These are phyloP conservation scores for Temnothorax rugatulus DNA, from an alignment of 2,888 invertebrate species.

Conservation along the genomic window DNA sequence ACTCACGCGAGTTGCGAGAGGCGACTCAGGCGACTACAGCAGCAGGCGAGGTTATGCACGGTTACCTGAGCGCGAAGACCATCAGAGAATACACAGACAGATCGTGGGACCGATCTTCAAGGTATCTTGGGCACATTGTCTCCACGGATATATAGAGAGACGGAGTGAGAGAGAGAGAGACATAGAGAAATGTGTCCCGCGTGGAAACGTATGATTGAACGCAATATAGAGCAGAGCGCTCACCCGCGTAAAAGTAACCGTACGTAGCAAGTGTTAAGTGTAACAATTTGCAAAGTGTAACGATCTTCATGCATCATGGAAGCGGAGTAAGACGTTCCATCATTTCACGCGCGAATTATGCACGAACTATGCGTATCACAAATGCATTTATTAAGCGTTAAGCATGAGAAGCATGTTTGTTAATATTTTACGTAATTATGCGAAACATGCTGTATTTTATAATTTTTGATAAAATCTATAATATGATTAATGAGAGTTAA, in stretches of 20 bases:
- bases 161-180: conserved; percentile 8
- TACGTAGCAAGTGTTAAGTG: not conserved
- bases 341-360: not conserved
- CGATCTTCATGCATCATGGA: not conserved
- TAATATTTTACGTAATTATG: not conserved
- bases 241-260: not conserved
- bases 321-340: not conserved
- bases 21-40: not conserved
- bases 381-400: not conserved
- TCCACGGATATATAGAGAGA: not conserved
- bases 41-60: conserved; percentile 51
- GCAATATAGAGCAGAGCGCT: not conserved
- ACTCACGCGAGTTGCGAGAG: conserved; percentile 14
- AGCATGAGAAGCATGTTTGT: not conserved
- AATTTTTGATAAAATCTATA: not conserved
- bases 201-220: conserved; percentile 22
- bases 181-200: not conserved
- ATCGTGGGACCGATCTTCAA: conserved; percentile 16
- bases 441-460: not conserved
- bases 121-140: conserved; percentile 26
- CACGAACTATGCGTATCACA: not conserved
- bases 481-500: not conserved
- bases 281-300: conserved; percentile 13
- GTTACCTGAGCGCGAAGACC: conserved; percentile 53
- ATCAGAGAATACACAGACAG: conserved; percentile 4